Evolutionary conservation across 2,888 invertebrate genomes (phyloP), one percentile per base, ranked within the genome.

Genomic region (Drosophila vallismaia): DNA sequence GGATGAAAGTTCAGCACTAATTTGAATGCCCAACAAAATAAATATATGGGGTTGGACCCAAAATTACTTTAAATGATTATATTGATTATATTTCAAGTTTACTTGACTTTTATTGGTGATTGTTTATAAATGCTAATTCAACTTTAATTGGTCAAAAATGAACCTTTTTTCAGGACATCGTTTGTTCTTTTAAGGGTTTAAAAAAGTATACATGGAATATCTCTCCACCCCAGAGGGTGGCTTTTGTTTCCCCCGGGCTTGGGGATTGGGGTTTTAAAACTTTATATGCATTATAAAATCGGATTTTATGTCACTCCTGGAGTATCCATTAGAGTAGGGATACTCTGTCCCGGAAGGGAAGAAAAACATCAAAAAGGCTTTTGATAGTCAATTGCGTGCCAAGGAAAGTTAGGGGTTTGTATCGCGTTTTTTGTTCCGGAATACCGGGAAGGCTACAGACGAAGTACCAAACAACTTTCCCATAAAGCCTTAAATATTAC

Each of bases 211-310:
- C 75, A 86, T 80, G 74, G 69, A 82, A 80, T 73, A 72, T 53
- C 9, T 46, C 44, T 55, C 59, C 56, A 59, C 19, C 62, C 26
- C 26, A 36, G 40, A 40, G 45, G 45, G 45, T 51, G 40, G 40
- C 33, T 55, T 63, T 58, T 58, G 2, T 24, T 1, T 29, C 45
- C 26, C 24, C 14, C 42, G 14, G 29, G 28, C 28, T 45, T 52
- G 38, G 44, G 51, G 45, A 53, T 58, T 46, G 55, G 62, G 45
- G 79, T 82, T 79, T 81, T 85, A 82, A 82, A 82, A 82, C 74
- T 83, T 83, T 83, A 83, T 83, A 86, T 84, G 81, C 78, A 75
- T 83, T 84, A 86, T 83, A 83, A 83, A 83, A 86, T 83, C 76
- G 84, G 78, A 80, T 86, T 83, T 83, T 83, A 83, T 86, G 86